Evolutionary conservation across 2,888 invertebrate genomes (phyloP).

Genomic region (Galerucella calmariensis): DNA sequence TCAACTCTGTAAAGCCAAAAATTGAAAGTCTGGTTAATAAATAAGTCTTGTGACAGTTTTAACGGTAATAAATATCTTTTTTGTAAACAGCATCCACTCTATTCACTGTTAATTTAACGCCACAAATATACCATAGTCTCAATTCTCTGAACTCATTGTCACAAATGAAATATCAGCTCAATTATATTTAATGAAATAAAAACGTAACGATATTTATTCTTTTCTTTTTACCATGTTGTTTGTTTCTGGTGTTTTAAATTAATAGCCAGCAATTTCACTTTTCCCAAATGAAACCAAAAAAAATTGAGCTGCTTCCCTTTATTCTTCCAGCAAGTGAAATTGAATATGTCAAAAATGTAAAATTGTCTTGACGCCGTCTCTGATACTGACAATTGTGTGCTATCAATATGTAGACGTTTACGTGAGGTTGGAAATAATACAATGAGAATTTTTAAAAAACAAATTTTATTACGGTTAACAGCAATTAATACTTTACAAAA

Average conservation of each 20-base stretch:
- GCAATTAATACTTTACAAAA: conserved; percentile 1
- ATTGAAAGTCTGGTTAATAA: neutral
- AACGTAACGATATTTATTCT: neutral
- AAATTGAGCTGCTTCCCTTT: neutral
- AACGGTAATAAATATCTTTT: neutral
- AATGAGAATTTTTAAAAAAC: neutral
- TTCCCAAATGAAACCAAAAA: neutral
- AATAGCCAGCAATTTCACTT: neutral
- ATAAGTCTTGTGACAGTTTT: neutral
- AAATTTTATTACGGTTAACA: neutral
- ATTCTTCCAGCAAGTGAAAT: neutral
- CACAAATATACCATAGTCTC: conserved; percentile 1
- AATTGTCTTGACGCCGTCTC: too few relatives aligned
- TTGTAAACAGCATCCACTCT: neutral
- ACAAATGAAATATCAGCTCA: conserved; percentile 7
- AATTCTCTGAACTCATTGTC: conserved; percentile 7
- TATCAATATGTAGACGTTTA: neutral
- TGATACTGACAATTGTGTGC: too few relatives aligned
- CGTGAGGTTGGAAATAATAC: neutral
- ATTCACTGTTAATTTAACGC: neutral
- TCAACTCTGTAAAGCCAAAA: neutral
- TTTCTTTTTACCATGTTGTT: neutral
- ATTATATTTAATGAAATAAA: conserved; percentile 20
- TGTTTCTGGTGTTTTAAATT: conserved; percentile 9
- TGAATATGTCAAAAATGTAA: too few relatives aligned